Percentiles rank a stretch among this genome's conserved stretches.
phyloP scores from a whole-genome alignment of 2,888 invertebrate species.

The Parnassius mnemosyne region DNA sequence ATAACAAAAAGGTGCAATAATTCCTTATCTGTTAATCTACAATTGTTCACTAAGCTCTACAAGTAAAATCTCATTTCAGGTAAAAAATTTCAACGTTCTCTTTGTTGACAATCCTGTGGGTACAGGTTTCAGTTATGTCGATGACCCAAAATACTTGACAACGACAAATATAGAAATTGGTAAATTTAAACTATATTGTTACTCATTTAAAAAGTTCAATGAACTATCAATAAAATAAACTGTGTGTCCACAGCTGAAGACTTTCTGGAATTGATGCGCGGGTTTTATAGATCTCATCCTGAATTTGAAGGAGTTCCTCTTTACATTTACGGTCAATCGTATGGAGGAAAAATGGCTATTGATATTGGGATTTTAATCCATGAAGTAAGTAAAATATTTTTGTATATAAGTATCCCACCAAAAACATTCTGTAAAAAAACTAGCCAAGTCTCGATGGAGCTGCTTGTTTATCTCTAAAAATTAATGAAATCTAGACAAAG shows the following conservation, averaged over 20 bases:
- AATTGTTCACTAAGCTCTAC: conserved; percentile 1
- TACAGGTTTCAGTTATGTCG: conserved; percentile 91
- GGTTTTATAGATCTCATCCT: conserved; percentile 84
- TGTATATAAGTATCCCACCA: too few species aligned
- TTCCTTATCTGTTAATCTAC: background rate
- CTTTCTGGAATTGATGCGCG: conserved; percentile 85
- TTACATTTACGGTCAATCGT: conserved; percentile 94
- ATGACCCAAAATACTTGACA: conserved; percentile 58
- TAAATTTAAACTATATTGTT: conserved; percentile 34
- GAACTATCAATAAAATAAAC: too few species aligned
- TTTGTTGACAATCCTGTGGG: conserved; percentile 96
- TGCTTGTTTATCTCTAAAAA: too few species aligned
- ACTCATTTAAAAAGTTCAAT: background rate
- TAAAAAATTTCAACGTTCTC: conserved; percentile 88
- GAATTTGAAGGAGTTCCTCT: conserved; percentile 87
- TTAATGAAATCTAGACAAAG: too few species aligned
- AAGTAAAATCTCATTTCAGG: conserved; percentile 62
- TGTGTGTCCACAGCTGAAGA: conserved; percentile 80
- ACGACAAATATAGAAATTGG: conserved; percentile 69
- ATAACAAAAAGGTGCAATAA: background rate
- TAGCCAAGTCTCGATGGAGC: too few species aligned
- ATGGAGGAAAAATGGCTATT: conserved; percentile 96
- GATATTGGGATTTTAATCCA: conserved; percentile 86
- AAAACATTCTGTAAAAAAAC: too few species aligned
- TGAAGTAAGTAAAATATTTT: conserved; percentile 58